Conservation (phyloP, 2,113 vertebrate genomes). For the Verasper variegatus region DNA sequence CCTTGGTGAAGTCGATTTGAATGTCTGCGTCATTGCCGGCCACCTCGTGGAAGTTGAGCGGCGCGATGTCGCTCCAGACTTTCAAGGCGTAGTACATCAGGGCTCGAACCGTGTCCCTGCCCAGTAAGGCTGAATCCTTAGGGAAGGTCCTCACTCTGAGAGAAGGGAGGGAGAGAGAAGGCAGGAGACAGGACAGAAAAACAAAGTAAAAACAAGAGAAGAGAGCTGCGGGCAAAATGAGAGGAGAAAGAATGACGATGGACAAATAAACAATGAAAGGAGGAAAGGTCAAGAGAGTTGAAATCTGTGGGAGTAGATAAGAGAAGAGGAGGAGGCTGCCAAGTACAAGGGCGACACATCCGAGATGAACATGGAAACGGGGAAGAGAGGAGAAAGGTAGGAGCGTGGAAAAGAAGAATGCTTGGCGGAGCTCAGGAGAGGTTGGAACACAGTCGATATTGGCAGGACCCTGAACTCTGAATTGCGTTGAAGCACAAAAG, state of each 20-base stretch:
- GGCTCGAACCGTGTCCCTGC: conserved; percentile 92
- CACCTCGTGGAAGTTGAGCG: conserved; percentile 96
- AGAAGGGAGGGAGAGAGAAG: background rate
- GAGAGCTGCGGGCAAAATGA: background rate
- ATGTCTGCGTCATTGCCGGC: conserved; percentile 92
- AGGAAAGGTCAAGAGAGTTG: conserved; percentile 4
- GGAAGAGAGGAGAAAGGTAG: background rate
- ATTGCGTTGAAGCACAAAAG: too few species aligned
- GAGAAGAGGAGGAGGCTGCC: background rate
- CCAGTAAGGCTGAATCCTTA: conserved; percentile 86
- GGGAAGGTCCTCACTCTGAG: conserved; percentile 94
- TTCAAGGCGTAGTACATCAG: conserved; percentile 97
- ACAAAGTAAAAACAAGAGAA: too few species aligned
- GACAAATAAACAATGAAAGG: conserved; percentile 1
- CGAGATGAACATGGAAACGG: conserved; percentile 7
- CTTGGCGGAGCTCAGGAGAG: background rate
- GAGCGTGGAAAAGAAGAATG: background rate
- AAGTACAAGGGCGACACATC: conserved; percentile 6
- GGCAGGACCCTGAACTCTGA: background rate
- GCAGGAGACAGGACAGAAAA: conserved; percentile 5
- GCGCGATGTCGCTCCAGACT: conserved; percentile 96
- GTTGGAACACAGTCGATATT: background rate
- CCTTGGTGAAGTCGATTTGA: conserved; percentile 96
- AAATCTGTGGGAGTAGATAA: conserved; percentile 7
- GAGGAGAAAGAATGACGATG: conserved; percentile 2